Percentiles rank a stretch among this genome's conserved stretches.
phyloP scores from a whole-genome alignment of 2,888 invertebrate genomes.

The Andrena haemorrhoa region DNA sequence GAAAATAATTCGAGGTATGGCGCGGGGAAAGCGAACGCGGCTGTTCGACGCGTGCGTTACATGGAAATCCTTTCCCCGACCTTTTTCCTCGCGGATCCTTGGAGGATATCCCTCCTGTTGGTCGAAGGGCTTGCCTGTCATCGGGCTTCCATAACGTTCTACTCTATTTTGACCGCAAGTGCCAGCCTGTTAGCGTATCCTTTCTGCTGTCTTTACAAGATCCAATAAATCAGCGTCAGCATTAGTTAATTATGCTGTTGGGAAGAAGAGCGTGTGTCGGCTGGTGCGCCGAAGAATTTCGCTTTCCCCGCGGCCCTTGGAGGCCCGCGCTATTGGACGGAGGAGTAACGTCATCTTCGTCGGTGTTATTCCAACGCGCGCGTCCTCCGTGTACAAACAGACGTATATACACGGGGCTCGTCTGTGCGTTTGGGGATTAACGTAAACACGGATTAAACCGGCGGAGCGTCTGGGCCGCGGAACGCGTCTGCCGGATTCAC shows the following conservation, averaged over 20 bases:
- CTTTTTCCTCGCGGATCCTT: background rate
- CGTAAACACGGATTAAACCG: slow-evolving; percentile 65
- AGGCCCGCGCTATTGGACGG: background rate
- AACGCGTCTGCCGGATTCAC: slow-evolving; percentile 24
- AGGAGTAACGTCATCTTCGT: background rate
- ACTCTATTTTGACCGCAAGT: no score
- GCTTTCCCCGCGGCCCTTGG: background rate
- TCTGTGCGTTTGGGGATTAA: slow-evolving; percentile 52
- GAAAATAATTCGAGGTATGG: slow-evolving; percentile 2
- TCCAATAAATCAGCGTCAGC: no score
- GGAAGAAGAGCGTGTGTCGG: no score
- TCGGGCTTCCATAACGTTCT: background rate
- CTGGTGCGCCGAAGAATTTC: background rate
- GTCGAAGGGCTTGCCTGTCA: background rate
- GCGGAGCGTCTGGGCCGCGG: slow-evolving; percentile 12
- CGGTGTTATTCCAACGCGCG: slow-evolving; percentile 32
- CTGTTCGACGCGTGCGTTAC: slow-evolving; percentile 1
- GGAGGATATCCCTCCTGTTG: background rate
- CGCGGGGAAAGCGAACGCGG: background rate
- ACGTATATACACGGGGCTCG: slow-evolving; percentile 24
- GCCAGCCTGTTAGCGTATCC: no score
- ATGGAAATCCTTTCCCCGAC: slow-evolving; percentile 1
- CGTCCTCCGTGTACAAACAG: slow-evolving; percentile 34
- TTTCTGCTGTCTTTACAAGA: no score
- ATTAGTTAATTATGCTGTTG: no score